phyloP scores from a whole-genome alignment of 2,797 vertebrate species.

The Alosa sapidissima region DNA sequence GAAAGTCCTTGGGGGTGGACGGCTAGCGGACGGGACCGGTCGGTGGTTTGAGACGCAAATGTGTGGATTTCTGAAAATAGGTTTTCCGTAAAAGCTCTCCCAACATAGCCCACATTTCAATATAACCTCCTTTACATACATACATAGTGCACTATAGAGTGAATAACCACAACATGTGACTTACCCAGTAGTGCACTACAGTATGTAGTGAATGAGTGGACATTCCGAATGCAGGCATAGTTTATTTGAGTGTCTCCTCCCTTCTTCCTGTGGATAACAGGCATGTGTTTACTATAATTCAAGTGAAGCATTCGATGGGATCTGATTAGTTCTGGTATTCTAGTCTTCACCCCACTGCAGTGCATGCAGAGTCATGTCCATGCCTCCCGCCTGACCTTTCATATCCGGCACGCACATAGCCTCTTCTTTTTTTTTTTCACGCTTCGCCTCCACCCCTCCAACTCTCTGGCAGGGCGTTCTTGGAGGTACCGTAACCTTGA shows the following conservation, averaged over 20 bases:
- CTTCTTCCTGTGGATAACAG: not conserved
- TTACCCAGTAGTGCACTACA: too few species aligned
- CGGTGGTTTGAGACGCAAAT: not conserved
- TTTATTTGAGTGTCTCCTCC: not conserved
- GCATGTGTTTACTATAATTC: not conserved
- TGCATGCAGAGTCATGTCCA: not conserved
- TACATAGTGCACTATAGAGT: too few species aligned
- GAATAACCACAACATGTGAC: too few species aligned
- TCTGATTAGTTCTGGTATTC: constrained; percentile 22
- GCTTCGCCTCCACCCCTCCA: not conserved
- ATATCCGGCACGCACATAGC: not conserved
- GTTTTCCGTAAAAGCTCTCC: not conserved
- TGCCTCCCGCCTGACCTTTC: constrained; percentile 2
- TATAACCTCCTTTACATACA: not conserved
- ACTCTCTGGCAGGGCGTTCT: not conserved
- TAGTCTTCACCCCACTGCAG: not conserved
- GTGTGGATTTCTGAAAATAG: not conserved
- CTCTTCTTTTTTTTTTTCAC: not conserved
- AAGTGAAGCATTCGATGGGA: not conserved
- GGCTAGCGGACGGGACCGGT: not conserved
- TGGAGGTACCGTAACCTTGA: constrained; percentile 33
- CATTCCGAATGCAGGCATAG: not conserved
- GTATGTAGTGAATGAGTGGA: too few species aligned
- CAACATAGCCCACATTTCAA: not conserved
- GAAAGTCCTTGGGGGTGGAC: not conserved